Base-by-base conservation (phyloP, 2,888 invertebrate genomes). In the Crematogaster levior region DNA sequence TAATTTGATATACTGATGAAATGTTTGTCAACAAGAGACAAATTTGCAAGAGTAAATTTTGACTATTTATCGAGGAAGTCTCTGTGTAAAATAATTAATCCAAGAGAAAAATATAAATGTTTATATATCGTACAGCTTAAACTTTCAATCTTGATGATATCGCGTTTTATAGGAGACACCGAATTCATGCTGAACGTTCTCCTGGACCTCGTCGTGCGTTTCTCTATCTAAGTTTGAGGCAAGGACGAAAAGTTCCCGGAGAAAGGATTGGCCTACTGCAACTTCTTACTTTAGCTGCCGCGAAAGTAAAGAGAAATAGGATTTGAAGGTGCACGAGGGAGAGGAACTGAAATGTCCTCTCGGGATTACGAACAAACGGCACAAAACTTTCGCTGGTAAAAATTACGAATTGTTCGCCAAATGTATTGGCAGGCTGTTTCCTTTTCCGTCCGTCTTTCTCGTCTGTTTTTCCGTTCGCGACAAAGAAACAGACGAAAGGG, bases 201-300 rank as follows among this genome's bases (percentile, higher is more conserved):
- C 66, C 84, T 84, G 70, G 79, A 86, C 79, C 77, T 77, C 81
- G 84, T 74, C 77, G 84, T 66, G 80, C 68, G 34, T 70, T 53
- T 65, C 65, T 83, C 58, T 48, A 18, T 75, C 68, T 73, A 86
- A 85, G 85, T 82, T 90, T 85, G 90, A 89, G 86, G 90, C 90
- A 84, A 87, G 88, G 88, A 87, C 90, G 79, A 86, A 90, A 37
- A 88, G 86, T 77, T 86, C 82, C 21, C 46, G 43, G 21, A 34
- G 43, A 70, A 56, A 79, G 83, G 84, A 88, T 84, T 86, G 88
- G 87, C 86, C 90, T 90, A 90, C 84, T 86, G 88, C 85, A 90
- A 90, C 82, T 89, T 90, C 83, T 90, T 90, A 90, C 89, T 87
- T 90, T 77, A 90, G 89, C 75, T 75, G 51, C 70, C 89, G 85